Base-by-base conservation (phyloP, 2,797 vertebrate genomes). In the Bryconaethiops microstoma region DNA sequence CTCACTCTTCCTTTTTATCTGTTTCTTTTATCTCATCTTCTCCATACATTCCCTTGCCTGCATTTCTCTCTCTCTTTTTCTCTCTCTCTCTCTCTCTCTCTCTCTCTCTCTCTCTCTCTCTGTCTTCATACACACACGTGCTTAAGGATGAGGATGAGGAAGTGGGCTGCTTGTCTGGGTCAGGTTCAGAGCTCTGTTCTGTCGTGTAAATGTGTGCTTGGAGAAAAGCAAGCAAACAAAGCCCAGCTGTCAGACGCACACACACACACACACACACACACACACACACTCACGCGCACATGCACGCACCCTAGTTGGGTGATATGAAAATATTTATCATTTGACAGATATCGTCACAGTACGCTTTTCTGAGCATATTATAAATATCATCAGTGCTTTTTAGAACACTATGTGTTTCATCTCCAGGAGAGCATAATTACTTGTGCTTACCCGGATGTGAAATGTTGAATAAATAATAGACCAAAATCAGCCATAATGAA, bases 1-100 rank as follows among this genome's bases (percentile, higher is more conserved):
- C 88, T 88, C 67, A 86, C 91, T 88, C 83, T 89, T 88, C 86
- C 86, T 93, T 94, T 93, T 91, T 92, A 89, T 89, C 90, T 89
- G 88, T 91, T 77, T 81, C 88, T 91, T 89, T 90, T 90, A 92
- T 91, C 88, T 83, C 60, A 4, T 2, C 6, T 72, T 80, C 91
- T 88, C 68, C 54, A 79, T 83, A 69, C 78, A 70, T 72, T 80
- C 12, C 40, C 65, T 2, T n/a, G 29, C 29, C 29, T 29, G 29
- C 29, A 29, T 29, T 88, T 87, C 67, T 85, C 91, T 88, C 83
- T 89, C 88, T 86, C 86, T 93, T 94, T 93, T 91, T 92, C 89
- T 89, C 90, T 89, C 89, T 91, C 77, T 82, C 88, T 90, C 88
- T 90, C 12, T 40, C 65, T 5, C 13, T 72, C 16, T 25, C 19